A percentile compares a stretch with the other conserved stretches of the same genome.
These are phyloP conservation scores for Metopolophium dirhodum DNA, from an alignment of 1,140 invertebrate genomes.

Conservation along the genomic window DNA sequence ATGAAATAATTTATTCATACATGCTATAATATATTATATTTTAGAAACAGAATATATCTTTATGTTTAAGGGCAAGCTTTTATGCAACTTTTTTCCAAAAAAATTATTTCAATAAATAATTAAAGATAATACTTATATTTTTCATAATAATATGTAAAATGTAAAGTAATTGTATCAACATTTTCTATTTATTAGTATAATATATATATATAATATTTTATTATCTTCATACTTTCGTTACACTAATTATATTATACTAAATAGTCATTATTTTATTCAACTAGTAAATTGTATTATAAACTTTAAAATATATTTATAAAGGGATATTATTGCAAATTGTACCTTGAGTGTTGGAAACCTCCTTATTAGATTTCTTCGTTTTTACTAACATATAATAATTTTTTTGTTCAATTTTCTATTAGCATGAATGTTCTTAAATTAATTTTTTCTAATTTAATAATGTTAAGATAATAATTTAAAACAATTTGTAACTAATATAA, in stretches of 20 bases:
- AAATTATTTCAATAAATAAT: too few relatives aligned
- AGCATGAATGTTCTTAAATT: not conserved
- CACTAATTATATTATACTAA: too few relatives aligned
- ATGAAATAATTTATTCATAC: not conserved
- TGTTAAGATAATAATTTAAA: not conserved
- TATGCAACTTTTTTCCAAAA: not conserved
- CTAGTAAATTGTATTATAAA: not conserved
- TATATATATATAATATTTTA: not conserved
- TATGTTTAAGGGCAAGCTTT: not conserved
- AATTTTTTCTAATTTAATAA: not conserved
- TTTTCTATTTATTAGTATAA: not conserved
- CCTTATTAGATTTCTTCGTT: not conserved
- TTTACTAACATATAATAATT: conserved; percentile 13
- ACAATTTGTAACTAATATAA: not conserved
- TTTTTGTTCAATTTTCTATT: not conserved
- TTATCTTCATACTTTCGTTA: too few relatives aligned
- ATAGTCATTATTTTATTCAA: not conserved
- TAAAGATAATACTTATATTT: too few relatives aligned
- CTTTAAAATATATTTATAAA: not conserved
- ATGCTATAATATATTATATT: not conserved
- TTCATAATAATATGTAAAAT: too few relatives aligned
- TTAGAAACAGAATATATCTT: not conserved
- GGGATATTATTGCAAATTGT: not conserved
- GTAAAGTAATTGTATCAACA: too few relatives aligned
- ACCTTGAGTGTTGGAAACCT: not conserved